Evolutionary conservation across 1,140 invertebrate genomes (phyloP).

Genomic region (Belonocnema kinseyi): DNA sequence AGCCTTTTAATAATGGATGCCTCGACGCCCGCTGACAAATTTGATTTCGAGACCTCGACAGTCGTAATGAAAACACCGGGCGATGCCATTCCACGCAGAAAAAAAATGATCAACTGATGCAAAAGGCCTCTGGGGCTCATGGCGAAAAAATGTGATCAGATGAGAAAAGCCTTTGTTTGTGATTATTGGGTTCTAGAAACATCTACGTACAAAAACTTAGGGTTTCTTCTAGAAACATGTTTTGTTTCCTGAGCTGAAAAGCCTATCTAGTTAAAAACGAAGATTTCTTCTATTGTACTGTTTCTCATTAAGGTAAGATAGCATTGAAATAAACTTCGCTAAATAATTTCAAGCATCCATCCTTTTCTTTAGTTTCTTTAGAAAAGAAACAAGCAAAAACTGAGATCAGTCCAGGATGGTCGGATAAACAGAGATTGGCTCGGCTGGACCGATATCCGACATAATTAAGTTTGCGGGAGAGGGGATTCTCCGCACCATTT

Average conservation of each 20-base stretch:
- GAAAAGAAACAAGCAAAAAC: neutral
- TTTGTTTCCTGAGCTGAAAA: too few relatives aligned
- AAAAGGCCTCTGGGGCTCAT: neutral
- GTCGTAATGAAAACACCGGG: slow-evolving; percentile 13
- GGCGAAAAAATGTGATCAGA: neutral
- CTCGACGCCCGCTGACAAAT: slow-evolving; percentile 58
- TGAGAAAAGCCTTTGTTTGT: too few relatives aligned
- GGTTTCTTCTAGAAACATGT: too few relatives aligned
- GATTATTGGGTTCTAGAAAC: too few relatives aligned
- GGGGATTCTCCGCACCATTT: slow-evolving; percentile 19
- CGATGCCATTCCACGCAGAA: neutral
- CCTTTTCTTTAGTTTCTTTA: neutral
- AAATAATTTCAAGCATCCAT: neutral
- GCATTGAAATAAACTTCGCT: too few relatives aligned
- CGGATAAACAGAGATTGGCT: slow-evolving; percentile 24
- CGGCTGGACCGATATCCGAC: neutral
- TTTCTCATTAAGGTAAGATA: too few relatives aligned
- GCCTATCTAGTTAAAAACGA: too few relatives aligned
- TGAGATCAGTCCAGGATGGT: slow-evolving; percentile 1
- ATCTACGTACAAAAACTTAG: too few relatives aligned
- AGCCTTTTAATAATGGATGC: slow-evolving; percentile 63
- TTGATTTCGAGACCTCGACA: slow-evolving; percentile 50
- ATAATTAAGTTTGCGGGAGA: slow-evolving; percentile 7
- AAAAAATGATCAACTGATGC: slow-evolving; percentile 25
- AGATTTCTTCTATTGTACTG: too few relatives aligned